These are phyloP conservation scores for Albula glossodonta DNA, from an alignment of 2,113 vertebrate genomes.

Conservation along the genomic window DNA sequence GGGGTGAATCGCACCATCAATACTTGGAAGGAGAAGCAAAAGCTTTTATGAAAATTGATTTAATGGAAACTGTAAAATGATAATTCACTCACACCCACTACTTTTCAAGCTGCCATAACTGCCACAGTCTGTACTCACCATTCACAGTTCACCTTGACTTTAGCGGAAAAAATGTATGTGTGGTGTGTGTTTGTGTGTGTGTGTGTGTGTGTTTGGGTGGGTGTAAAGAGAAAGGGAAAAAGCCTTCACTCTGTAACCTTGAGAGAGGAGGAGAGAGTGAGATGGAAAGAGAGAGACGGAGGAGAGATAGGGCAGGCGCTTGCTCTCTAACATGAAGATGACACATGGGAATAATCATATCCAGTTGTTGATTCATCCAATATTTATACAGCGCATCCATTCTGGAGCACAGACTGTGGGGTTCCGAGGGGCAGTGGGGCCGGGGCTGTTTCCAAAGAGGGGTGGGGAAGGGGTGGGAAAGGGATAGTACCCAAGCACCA, in stretches of 20 bases:
- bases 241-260: background rate
- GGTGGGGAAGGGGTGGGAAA: background rate
- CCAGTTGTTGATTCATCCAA: constrained; percentile 3
- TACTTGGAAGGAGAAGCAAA: background rate
- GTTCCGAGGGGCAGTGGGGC: background rate
- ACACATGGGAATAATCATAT: background rate
- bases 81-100: background rate
- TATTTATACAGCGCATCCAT: background rate
- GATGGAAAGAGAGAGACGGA: background rate
- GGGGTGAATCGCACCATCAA: background rate
- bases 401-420: background rate
- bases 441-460: too few relatives aligned
- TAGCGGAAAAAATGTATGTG: background rate
- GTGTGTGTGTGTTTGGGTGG: background rate
- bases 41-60: background rate
- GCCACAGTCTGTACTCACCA: background rate
- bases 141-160: background rate
- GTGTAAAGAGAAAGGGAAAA: background rate
- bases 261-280: background rate
- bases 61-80: background rate
- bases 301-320: background rate
- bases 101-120: background rate
- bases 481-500: background rate
- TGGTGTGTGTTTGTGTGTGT: background rate
- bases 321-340: background rate